Base-by-base conservation (phyloP, 1,140 invertebrate species). In the Hirudo medicinalis region DNA sequence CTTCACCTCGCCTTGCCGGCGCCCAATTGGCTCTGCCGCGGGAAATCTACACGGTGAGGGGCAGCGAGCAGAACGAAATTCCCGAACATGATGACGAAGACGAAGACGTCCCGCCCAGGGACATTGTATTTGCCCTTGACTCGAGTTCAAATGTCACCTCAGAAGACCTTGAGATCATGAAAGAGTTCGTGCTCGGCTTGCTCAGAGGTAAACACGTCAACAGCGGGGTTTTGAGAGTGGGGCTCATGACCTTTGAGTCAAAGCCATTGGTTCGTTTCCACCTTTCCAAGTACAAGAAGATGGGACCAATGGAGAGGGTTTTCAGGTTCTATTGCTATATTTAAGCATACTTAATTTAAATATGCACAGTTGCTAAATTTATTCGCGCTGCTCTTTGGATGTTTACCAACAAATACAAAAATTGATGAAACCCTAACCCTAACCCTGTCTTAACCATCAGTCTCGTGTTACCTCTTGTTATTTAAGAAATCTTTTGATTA, bases 201-300 rank as follows among this genome's bases (percentile, higher is more conserved):
- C 67, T 72, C n/a, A 32, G 66, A 6, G 29, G 55, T 5, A 68
- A 40, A 22, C 32, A 69, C 53, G 69, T 72, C 72, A 53, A 72
- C 32, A 27, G 29, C 22, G 72, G 72, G 20, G 20, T 27, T 54
- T 27, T 72, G 6, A 43, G 72, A 20, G 72, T 72, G 29, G 72
- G 72, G 9, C 25, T 69, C 32, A 43, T 72, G 25, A 54, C 72
- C 2, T 72, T 32, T 67, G 20, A 49, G 25, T 6, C 57, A 19
- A 53, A 67, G 17, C 22, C 71, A 40, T 6, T 3, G n/a, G 40
- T 49, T 40, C 36, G 43, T 22, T 69, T 72, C n/a, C 32, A 69
- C 53, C 72, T 72, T 19, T 69, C 54, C 6, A 25, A 69, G n/a
- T 53, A 70, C 54, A 27, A n/a, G n/a, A 70, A 15, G 15, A 70